Conservation (phyloP, 2,113 vertebrate genomes). For the Lycocorax pyrrhopterus region DNA sequence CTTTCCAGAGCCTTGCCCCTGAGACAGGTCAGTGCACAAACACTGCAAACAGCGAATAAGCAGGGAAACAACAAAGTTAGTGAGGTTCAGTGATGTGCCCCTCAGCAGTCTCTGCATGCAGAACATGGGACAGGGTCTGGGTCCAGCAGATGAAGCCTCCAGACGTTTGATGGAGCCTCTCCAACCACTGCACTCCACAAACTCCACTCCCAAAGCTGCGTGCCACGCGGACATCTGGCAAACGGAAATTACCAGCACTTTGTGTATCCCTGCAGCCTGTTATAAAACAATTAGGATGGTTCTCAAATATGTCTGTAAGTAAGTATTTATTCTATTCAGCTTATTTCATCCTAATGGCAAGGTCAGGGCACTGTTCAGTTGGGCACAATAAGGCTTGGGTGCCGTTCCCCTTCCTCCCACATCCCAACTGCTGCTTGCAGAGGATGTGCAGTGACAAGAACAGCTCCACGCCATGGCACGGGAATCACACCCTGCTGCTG, state of each 20-base stretch:
- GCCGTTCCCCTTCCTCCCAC: rapidly evolving
- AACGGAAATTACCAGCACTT: slow-evolving; percentile 37
- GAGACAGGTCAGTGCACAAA: not conserved
- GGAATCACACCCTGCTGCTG: not conserved
- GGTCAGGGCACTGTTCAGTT: not conserved
- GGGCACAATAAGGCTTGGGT: not conserved
- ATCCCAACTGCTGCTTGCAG: not conserved
- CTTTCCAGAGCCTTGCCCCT: not conserved
- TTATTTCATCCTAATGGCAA: not conserved
- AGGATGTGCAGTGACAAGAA: not conserved
- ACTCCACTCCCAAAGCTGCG: not conserved
- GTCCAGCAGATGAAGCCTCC: not conserved
- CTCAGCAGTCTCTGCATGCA: not conserved
- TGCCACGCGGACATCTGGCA: not conserved
- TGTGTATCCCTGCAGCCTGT: slow-evolving; percentile 64
- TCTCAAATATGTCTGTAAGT: not conserved
- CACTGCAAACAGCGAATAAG: not conserved
- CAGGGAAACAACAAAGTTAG: not conserved
- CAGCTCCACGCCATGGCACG: not conserved
- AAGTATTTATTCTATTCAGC: not conserved
- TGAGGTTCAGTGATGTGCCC: not conserved
- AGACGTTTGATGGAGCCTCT: not conserved
- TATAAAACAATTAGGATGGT: slow-evolving; percentile 40
- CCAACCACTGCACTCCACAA: not conserved
- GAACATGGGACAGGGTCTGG: not conserved